Conservation (phyloP, 2,888 invertebrate species). For the Lottia gigantea region DNA sequence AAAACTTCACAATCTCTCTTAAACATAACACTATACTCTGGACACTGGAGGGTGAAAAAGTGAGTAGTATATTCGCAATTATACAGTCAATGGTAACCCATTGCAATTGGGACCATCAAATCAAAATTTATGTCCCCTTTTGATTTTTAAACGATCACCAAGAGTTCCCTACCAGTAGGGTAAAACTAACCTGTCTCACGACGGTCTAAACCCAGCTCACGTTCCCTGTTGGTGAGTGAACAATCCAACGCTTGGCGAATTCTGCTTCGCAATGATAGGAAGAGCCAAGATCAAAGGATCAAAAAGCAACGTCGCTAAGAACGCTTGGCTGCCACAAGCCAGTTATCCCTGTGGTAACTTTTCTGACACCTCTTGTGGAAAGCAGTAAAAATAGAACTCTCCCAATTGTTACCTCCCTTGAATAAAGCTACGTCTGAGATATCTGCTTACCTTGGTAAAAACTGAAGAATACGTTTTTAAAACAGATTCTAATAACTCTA, state of each 20-base stretch:
- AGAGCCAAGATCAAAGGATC: slow-evolving; percentile 81
- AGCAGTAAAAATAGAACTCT: not conserved
- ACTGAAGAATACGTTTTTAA: slow-evolving; percentile 74
- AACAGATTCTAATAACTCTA: slow-evolving; percentile 94
- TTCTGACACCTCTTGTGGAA: slow-evolving; percentile 76
- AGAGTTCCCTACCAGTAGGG: not conserved
- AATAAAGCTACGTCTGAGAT: too few species aligned
- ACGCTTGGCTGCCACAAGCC: slow-evolving; percentile 72
- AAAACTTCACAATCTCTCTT: too few species aligned
- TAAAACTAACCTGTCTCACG: slow-evolving; percentile 70
- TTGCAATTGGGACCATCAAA: too few species aligned
- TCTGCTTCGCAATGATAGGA: slow-evolving; percentile 81
- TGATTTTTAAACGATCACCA: too few species aligned
- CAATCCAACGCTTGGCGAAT: slow-evolving; percentile 80
- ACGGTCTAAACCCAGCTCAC: slow-evolving; percentile 69
- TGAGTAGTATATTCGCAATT: too few species aligned
- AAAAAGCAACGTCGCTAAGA: slow-evolving; percentile 78
- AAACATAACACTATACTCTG: too few species aligned
- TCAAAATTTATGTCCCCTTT: too few species aligned
- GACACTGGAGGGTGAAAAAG: too few species aligned
- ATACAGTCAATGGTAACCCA: too few species aligned
- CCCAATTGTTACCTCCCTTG: too few species aligned
- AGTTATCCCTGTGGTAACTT: slow-evolving; percentile 80
- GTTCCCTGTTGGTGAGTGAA: slow-evolving; percentile 78
- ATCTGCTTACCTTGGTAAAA: slow-evolving; percentile 67